Percentiles rank a stretch among this genome's conserved stretches.
Evolutionary conservation across 2,888 invertebrate species (phyloP).

Genomic region (Caenorhabditis sp.): DNA sequence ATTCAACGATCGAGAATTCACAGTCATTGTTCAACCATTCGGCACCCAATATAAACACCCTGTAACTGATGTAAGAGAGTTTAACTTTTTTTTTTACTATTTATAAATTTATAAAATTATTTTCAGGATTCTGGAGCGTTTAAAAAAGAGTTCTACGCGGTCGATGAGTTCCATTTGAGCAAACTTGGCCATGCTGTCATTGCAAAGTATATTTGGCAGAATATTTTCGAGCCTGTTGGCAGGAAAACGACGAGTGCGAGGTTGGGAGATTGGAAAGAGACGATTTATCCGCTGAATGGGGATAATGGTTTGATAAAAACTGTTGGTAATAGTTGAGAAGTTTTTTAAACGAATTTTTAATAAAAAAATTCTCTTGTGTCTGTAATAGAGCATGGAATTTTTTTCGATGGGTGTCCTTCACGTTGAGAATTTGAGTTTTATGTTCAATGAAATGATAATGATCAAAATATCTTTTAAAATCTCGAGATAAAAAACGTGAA

Average conservation of each 20-base stretch:
- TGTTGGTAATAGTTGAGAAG: not conserved
- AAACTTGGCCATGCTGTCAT: conserved; percentile 49
- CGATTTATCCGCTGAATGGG: not conserved
- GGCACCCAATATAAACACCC: conserved; percentile 15
- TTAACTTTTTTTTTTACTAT: no score
- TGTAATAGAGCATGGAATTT: no score
- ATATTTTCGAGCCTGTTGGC: conserved; percentile 37
- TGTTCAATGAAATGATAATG: no score
- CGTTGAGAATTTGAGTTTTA: no score
- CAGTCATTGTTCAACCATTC: conserved; percentile 35
- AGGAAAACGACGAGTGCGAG: not conserved
- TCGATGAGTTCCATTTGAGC: conserved; percentile 54
- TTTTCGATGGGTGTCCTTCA: no score
- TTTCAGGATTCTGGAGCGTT: conserved; percentile 14
- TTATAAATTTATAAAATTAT: no score
- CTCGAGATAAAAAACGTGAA: no score
- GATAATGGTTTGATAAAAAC: not conserved
- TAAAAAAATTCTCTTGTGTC: no score
- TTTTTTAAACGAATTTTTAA: not conserved
- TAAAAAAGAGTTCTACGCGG: conserved; percentile 44
- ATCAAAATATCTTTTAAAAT: no score
- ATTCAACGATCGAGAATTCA: conserved; percentile 23
- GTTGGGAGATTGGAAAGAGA: not conserved
- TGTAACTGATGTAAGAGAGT: conserved; percentile 24
- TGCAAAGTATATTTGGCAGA: conserved; percentile 50